Evolutionary conservation across 2,888 invertebrate species (phyloP).

Genomic region (Lithophane socia): DNA sequence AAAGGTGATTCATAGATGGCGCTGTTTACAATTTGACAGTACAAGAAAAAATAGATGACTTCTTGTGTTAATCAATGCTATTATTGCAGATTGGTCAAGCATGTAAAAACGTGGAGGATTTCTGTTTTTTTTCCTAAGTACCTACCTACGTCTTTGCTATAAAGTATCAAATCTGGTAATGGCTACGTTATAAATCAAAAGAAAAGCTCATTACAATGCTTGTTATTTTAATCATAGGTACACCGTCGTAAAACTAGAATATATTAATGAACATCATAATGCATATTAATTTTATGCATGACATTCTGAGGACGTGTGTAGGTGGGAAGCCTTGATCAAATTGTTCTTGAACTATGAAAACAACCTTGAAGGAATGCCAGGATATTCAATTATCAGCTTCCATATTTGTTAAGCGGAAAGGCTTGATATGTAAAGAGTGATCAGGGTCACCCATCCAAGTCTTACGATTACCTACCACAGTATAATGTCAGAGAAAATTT

Average conservation of each 20-base stretch:
- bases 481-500: background rate
- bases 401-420: background rate
- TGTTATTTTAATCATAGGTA: background rate
- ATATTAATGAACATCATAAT: background rate
- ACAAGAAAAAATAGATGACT: background rate
- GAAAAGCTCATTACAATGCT: background rate
- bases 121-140: too few relatives aligned
- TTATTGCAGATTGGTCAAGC: background rate
- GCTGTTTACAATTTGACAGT: background rate
- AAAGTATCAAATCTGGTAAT: background rate
- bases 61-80: background rate
- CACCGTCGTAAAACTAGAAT: background rate
- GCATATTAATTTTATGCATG: conserved; percentile 42
- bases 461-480: background rate
- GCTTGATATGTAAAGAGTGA: too few relatives aligned
- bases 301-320: background rate
- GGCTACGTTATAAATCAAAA: background rate
- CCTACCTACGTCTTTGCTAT: background rate
- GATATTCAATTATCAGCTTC: conserved; percentile 19
- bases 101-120: background rate
- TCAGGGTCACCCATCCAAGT: background rate
- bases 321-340: conserved; percentile 5
- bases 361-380: conserved; percentile 11
- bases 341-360: conserved; percentile 30
- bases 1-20: conserved; percentile 31